Evolutionary conservation across 92 coral and sea anemone species (phyloP).

Genomic region (Phenganax stokvisi): DNA sequence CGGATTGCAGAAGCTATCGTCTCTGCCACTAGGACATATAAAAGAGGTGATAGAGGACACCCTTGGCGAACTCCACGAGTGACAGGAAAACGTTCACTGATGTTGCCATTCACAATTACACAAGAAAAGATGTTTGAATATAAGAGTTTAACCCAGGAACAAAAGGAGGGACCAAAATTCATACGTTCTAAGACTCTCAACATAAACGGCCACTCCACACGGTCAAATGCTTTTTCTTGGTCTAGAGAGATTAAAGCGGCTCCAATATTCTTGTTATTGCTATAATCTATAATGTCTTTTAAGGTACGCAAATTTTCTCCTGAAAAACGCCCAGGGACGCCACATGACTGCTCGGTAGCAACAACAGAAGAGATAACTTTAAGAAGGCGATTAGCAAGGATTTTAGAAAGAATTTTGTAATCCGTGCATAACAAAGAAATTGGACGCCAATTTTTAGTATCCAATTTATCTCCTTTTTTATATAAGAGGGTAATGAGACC

Average conservation of each 20-base stretch:
- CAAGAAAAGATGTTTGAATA: constrained; percentile 25
- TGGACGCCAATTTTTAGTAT: constrained; percentile 56
- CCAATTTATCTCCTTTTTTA: constrained; percentile 44
- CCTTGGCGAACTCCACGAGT: constrained; percentile 43
- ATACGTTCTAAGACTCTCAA: constrained; percentile 16
- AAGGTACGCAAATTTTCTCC: constrained; percentile 42
- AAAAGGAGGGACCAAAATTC: constrained; percentile 53
- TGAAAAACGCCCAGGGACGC: constrained; percentile 40
- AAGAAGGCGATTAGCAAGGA: constrained; percentile 33
- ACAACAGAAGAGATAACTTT: constrained; percentile 33
- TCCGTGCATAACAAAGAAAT: constrained; percentile 48
- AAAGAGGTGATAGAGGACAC: constrained; percentile 15
- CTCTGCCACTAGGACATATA: constrained; percentile 37
- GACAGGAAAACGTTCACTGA: not conserved
- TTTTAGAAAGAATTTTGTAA: constrained; percentile 42
- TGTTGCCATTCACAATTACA: constrained; percentile 22
- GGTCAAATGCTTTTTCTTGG: constrained; percentile 56
- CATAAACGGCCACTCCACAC: constrained; percentile 51
- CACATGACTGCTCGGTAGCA: constrained; percentile 49
- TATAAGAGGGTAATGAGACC: constrained; percentile 42
- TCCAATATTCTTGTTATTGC: not conserved
- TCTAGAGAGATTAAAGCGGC: constrained; percentile 49
- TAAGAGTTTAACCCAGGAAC: constrained; percentile 35
- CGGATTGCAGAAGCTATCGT: constrained; percentile 36
- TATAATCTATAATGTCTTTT: constrained; percentile 8